phyloP scores from a whole-genome alignment of 2,113 vertebrate genomes.

The human region GRCh38 chr5:12353501-12354000 shows the following conservation, averaged over 20 bases:
- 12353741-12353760: background rate
- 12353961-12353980: background rate
- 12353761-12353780: background rate
- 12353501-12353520: too few species aligned
- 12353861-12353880: background rate
- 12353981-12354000: background rate
- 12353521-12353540: fast-evolving
- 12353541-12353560: too few species aligned
- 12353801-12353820: background rate
- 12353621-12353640: too few species aligned
- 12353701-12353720: background rate
- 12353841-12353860: background rate
- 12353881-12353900: background rate
- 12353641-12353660: too few species aligned
- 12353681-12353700: background rate
- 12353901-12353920: background rate
- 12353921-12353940: background rate
- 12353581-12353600: too few species aligned
- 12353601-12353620: too few species aligned
- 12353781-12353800: background rate
- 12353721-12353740: background rate
- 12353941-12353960: background rate
- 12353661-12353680: fast-evolving
- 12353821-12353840: background rate
- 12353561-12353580: too few species aligned